phyloP scores from a whole-genome alignment of 2,113 vertebrate genomes.

The Callocephalon fimbriatum region DNA sequence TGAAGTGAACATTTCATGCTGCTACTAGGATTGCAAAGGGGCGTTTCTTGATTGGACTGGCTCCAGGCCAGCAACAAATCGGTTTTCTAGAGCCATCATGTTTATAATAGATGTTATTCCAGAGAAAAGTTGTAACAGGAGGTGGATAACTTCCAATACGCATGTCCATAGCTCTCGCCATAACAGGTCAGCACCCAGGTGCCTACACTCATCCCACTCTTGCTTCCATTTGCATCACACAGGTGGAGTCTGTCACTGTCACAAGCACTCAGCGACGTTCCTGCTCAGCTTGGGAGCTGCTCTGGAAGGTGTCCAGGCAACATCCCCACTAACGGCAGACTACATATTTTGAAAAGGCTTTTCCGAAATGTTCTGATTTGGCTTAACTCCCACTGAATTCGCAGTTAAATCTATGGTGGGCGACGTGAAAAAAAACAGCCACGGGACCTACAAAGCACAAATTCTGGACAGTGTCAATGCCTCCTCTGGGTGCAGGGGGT shows the following conservation, averaged over 20 bases:
- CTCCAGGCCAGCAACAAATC: neutral
- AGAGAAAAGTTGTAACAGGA: neutral
- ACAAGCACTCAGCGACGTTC: accelerated
- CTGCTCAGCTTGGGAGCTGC: neutral
- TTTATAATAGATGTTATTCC: neutral
- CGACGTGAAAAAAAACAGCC: neutral
- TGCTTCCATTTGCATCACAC: neutral
- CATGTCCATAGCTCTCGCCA: accelerated
- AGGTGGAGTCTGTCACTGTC: neutral
- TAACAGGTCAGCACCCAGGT: neutral
- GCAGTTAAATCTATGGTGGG: constrained; percentile 2
- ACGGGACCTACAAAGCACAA: neutral
- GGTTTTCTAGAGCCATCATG: neutral
- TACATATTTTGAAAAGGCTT: constrained; percentile 5
- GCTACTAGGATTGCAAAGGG: neutral
- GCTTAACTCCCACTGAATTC: constrained; percentile 42
- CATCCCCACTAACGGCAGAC: neutral
- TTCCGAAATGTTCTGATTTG: neutral
- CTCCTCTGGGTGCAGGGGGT: neutral
- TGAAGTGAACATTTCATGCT: neutral
- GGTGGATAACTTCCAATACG: accelerated
- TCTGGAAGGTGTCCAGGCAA: constrained; percentile 1
- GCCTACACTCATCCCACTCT: neutral
- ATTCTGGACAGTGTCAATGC: neutral
- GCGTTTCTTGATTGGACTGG: neutral